Evolutionary conservation across 1,140 invertebrate genomes (phyloP).

Genomic region (Medauroidea extradentata): DNA sequence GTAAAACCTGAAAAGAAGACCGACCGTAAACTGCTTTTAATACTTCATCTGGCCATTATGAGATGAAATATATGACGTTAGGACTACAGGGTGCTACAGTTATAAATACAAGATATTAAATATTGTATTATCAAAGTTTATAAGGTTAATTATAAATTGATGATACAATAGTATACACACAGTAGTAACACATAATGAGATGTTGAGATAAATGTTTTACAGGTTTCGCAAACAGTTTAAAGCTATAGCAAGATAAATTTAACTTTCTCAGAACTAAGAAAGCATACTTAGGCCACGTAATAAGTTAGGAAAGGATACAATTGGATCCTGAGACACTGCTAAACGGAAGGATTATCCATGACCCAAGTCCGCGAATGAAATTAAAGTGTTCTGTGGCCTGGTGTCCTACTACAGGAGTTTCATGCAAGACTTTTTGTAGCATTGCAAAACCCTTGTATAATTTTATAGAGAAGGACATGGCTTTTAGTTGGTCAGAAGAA

Average conservation of each 20-base stretch:
- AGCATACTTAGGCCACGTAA: slow-evolving; percentile 42
- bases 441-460: slow-evolving; percentile 26
- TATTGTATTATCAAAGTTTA: slow-evolving; percentile 31
- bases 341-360: slow-evolving; percentile 37
- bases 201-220: slow-evolving; percentile 36
- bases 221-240: slow-evolving; percentile 38
- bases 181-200: slow-evolving; percentile 33
- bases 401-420: slow-evolving; percentile 28
- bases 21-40: slow-evolving; percentile 45
- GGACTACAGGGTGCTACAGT: slow-evolving; percentile 31
- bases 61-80: slow-evolving; percentile 35
- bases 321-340: slow-evolving; percentile 40
- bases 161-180: slow-evolving; percentile 39
- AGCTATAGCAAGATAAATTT: slow-evolving; percentile 46
- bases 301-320: slow-evolving; percentile 39
- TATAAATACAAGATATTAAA: slow-evolving; percentile 35
- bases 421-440: slow-evolving; percentile 27
- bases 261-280: slow-evolving; percentile 44
- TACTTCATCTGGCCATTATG: slow-evolving; percentile 36
- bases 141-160: slow-evolving; percentile 41
- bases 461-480: slow-evolving; percentile 21
- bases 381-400: slow-evolving; percentile 29
- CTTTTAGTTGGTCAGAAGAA: slow-evolving; percentile 12
- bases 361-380: slow-evolving; percentile 38
- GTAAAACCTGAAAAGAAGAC: slow-evolving; percentile 37